phyloP scores from a whole-genome alignment of 2,113 vertebrate species.

The Montifringilla adamsi region DNA sequence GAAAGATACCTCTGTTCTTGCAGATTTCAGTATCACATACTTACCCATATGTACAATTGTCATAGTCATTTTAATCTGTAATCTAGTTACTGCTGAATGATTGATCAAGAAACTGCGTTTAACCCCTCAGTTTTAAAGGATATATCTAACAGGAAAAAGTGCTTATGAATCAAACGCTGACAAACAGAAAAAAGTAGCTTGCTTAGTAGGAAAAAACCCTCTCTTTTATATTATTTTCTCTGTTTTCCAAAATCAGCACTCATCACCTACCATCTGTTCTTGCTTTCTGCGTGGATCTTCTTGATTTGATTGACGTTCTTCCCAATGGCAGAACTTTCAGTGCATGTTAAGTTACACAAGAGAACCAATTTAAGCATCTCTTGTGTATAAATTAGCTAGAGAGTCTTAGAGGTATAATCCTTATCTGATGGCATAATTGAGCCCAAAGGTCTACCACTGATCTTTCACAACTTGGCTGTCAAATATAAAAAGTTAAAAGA shows the following conservation, averaged over 20 bases:
- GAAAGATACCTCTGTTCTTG: not conserved
- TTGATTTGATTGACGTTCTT: constrained; percentile 27
- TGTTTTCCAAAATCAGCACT: constrained; percentile 19
- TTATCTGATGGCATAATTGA: constrained; percentile 46
- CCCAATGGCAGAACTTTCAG: constrained; percentile 31
- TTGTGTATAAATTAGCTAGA: constrained; percentile 59
- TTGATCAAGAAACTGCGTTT: not conserved
- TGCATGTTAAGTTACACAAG: constrained; percentile 36
- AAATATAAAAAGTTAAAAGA: not conserved
- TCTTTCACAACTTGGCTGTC: constrained; percentile 2
- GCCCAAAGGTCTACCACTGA: not conserved
- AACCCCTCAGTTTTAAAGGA: not conserved
- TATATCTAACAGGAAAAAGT: not conserved
- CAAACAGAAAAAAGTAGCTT: not conserved
- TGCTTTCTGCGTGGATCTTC: not conserved
- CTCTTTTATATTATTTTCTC: not conserved
- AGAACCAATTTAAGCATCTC: constrained; percentile 45
- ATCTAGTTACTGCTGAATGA: not conserved
- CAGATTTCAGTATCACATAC: not conserved
- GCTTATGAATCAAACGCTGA: not conserved
- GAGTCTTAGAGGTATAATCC: not conserved
- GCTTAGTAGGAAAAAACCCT: not conserved
- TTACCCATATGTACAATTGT: not conserved
- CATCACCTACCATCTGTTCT: constrained; percentile 42
- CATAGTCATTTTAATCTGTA: not conserved